These are phyloP conservation scores for Drosophila lowei DNA, from an alignment of 1,140 invertebrate species.

Conservation along the genomic window DNA sequence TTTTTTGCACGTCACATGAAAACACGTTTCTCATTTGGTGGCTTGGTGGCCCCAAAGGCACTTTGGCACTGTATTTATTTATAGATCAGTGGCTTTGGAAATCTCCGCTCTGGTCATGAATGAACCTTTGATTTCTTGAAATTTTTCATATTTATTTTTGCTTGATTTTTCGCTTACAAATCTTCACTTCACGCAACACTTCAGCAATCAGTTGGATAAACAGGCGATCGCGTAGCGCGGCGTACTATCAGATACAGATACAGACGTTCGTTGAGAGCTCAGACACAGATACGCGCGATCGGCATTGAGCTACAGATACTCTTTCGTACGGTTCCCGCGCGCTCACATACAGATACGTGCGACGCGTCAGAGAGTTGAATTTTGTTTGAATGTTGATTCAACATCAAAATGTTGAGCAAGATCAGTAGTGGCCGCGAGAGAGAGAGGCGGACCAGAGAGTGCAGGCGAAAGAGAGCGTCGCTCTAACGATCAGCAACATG, in stretches of 20 bases:
- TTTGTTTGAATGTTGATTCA: too few relatives aligned
- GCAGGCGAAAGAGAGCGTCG: background rate
- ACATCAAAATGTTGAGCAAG: slow-evolving; percentile 40
- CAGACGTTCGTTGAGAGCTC: slow-evolving; percentile 12
- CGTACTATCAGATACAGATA: slow-evolving; percentile 33
- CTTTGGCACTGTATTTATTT: slow-evolving; percentile 56
- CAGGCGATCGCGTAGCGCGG: slow-evolving; percentile 42
- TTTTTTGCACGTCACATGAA: slow-evolving; percentile 52
- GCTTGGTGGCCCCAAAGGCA: slow-evolving; percentile 16
- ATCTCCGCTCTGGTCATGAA: slow-evolving; percentile 52
- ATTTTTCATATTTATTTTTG: slow-evolving; percentile 25
- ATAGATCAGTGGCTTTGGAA: slow-evolving; percentile 49
- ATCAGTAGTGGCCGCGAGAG: slow-evolving; percentile 32
- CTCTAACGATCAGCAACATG: slow-evolving; percentile 30
- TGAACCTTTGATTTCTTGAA: slow-evolving; percentile 54
- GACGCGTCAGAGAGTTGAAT: too few relatives aligned
- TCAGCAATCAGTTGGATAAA: slow-evolving; percentile 72
- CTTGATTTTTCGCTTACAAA: slow-evolving; percentile 43
- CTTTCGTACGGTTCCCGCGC: too few relatives aligned
- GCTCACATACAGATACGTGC: too few relatives aligned
- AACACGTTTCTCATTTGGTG: slow-evolving; percentile 57
- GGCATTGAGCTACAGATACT: slow-evolving; percentile 9
- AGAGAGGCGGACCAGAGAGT: slow-evolving; percentile 4
- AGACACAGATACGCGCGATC: slow-evolving; percentile 10
- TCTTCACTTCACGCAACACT: slow-evolving; percentile 63